Conservation (phyloP, 2,888 invertebrate species). For the Macrophya annulata region DNA sequence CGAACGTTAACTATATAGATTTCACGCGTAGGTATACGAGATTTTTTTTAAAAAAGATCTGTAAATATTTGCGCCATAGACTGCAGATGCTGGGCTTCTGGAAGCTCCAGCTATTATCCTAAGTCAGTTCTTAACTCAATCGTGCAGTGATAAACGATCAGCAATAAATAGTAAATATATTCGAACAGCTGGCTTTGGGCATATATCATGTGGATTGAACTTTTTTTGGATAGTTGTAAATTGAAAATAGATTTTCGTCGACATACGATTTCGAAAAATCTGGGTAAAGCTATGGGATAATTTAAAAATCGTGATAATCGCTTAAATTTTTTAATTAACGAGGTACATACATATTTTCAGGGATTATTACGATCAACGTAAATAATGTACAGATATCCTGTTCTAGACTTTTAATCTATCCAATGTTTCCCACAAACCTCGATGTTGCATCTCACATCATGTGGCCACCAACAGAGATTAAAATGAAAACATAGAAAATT, state of each 20-base stretch:
- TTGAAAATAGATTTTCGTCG: not conserved
- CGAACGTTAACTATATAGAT: not conserved
- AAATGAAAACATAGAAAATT: too few relatives aligned
- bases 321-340: not conserved
- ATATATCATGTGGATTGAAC: not conserved
- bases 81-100: not conserved
- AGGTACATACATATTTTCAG: too few relatives aligned
- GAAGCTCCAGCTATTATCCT: constrained; percentile 21
- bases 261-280: not conserved
- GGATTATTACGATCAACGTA: too few relatives aligned
- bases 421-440: too few relatives aligned
- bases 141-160: not conserved
- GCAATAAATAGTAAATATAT: not conserved
- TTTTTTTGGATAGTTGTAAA: not conserved
- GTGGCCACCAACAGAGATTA: too few relatives aligned
- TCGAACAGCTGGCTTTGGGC: not conserved
- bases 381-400: too few relatives aligned
- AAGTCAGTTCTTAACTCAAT: constrained; percentile 15
- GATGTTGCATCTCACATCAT: too few relatives aligned
- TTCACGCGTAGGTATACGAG: not conserved
- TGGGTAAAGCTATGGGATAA: not conserved
- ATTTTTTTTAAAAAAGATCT: not conserved
- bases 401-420: too few relatives aligned
- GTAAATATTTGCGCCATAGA: constrained; percentile 16
- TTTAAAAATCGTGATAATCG: not conserved